Base-by-base conservation (phyloP, 2,888 invertebrate species). In the Sepiola atlantica region DNA sequence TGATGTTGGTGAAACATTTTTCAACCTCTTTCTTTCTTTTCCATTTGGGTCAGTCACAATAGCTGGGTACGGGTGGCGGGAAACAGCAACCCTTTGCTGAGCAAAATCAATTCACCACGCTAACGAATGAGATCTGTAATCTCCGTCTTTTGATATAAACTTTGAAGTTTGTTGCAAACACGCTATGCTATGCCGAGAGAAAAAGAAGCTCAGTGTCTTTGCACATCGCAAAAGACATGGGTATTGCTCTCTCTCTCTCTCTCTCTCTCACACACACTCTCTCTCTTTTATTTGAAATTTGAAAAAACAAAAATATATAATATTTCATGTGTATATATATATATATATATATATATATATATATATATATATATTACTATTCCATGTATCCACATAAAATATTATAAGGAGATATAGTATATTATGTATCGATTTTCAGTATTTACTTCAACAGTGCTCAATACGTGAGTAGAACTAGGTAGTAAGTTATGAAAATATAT, bases 131-230 rank as follows among this genome's bases (percentile, higher is more conserved):
- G 77, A 77, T 77, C 77, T 77, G 77, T 77, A n/a, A 77, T 77
- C 77, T 77, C n/a, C 77, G n/a, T n/a, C 77, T 32, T 77, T 77
- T 77, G 77, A 77, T 77, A 32, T 77, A 14, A 45, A 77, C 77
- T 77, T 77, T 77, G 77, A 77, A 77, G 77, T 77, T 77, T n/a
- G 77, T 77, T 77, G 32, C n/a, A 77, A 77, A 77, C 77, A 77
- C 77, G 77, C 77, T 18, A 77, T 77, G n/a, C n/a, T n/a, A 45
- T 45, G 45, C 45, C 8, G 45, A 32, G 32, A 12, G 77, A 77
- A 77, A 77, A 77, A 77, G 77, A n/a, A 77, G 32, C n/a, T 16
- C 3, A 77, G 16, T 32, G 16, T 77, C 77, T 77, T n/a, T 18
- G 18, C 77, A 77, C 18, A 2, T 77, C n/a, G n/a, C 77, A 77